phyloP scores from a whole-genome alignment of 2,888 invertebrate genomes.

The Napeogenes inachia region DNA sequence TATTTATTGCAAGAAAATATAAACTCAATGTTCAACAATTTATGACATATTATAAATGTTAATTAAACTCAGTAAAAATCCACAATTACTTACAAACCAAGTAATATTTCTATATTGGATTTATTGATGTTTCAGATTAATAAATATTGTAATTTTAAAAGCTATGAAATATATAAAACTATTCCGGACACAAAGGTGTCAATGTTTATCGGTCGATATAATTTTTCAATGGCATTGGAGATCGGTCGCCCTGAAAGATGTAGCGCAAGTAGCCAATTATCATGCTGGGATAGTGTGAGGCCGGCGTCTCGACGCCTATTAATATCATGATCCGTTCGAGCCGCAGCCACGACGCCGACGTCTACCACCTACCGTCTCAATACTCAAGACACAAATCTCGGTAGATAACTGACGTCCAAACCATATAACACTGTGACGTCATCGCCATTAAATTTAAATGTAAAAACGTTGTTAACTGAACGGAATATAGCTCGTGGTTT shows the following conservation, averaged over 20 bases:
- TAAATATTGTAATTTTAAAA: no score
- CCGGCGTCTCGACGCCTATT: slow-evolving; percentile 71
- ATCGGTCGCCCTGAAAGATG: slow-evolving; percentile 69
- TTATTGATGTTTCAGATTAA: no score
- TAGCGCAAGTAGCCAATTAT: slow-evolving; percentile 72
- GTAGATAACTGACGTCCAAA: slow-evolving; percentile 36
- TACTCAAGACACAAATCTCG: slow-evolving; percentile 48
- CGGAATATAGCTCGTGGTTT: no score
- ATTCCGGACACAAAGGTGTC: slow-evolving; percentile 45
- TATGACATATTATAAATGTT: no score
- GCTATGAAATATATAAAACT: no score
- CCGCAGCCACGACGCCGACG: slow-evolving; percentile 50
- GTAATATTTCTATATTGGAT: no score
- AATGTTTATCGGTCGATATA: slow-evolving; percentile 69
- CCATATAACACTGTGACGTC: slow-evolving; percentile 39
- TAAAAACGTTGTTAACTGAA: no score
- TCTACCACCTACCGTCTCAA: slow-evolving; percentile 47
- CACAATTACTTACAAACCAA: no score
- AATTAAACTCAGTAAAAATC: no score
- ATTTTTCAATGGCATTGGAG: slow-evolving; percentile 62
- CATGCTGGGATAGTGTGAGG: slow-evolving; percentile 67
- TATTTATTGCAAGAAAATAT: no score
- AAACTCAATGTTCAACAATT: no score
- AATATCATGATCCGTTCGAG: slow-evolving; percentile 53
- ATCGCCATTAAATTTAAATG: slow-evolving; percentile 12